These are phyloP conservation scores for Argyresthia goedartella DNA, from an alignment of 2,888 invertebrate species.

Conservation along the genomic window DNA sequence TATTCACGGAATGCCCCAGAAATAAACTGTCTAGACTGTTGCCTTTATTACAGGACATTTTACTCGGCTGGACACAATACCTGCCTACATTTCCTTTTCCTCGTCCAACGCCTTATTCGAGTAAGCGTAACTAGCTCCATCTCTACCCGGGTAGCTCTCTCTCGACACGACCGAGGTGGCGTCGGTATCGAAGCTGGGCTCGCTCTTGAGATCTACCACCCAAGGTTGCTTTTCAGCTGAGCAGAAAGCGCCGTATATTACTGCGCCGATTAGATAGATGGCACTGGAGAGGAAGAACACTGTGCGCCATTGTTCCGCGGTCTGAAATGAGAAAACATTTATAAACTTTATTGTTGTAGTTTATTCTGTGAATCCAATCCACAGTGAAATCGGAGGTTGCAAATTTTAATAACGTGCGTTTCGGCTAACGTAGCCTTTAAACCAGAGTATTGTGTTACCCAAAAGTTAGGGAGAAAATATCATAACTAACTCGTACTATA, in stretches of 20 bases:
- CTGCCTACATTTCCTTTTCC: slow-evolving; percentile 22
- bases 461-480: no score
- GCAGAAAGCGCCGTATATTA: slow-evolving; percentile 82
- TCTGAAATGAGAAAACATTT: slow-evolving; percentile 52
- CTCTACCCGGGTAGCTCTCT: slow-evolving; percentile 9
- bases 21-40: no score
- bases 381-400: no score
- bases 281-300: slow-evolving; percentile 89
- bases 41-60: no score
- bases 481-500: no score
- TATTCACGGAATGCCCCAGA: no score
- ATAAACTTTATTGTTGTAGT: no score
- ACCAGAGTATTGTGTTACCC: no score
- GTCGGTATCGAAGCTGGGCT: slow-evolving; percentile 55
- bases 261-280: slow-evolving; percentile 86
- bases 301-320: slow-evolving; percentile 83
- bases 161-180: slow-evolving; percentile 46
- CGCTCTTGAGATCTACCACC: slow-evolving; percentile 69
- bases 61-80: no score
- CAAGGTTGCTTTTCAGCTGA: slow-evolving; percentile 88
- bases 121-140: slow-evolving; percentile 16
- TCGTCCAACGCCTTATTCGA: slow-evolving; percentile 51
- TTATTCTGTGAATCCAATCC: no score
- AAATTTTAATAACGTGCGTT: no score
- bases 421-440: no score